Conservation (phyloP, 2,888 invertebrate species). For the Oscheius sp. region DNA sequence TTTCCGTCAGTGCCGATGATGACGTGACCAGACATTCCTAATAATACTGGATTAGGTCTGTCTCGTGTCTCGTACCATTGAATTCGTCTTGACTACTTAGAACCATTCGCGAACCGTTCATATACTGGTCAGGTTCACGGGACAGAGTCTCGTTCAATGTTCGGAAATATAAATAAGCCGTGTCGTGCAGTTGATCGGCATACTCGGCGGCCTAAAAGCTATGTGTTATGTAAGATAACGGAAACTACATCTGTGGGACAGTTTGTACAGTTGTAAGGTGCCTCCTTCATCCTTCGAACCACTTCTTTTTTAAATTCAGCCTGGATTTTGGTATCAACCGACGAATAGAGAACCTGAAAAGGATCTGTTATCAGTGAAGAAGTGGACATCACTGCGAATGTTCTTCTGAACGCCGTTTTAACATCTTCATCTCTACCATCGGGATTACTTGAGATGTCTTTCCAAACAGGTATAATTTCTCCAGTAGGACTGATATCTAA, state of each 20-base stretch:
- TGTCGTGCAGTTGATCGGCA: constrained; percentile 54
- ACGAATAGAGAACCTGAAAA: constrained; percentile 33
- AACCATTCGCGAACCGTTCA: constrained; percentile 29
- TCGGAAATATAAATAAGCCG: constrained; percentile 50
- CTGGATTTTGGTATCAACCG: constrained; percentile 45
- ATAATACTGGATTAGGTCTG: background rate
- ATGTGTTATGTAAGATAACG: background rate
- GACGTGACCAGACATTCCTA: constrained; percentile 43
- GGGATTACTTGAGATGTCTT: constrained; percentile 41
- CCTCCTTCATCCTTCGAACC: constrained; percentile 48
- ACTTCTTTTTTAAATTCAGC: constrained; percentile 60
- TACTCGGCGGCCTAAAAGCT: constrained; percentile 41
- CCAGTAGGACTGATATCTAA: constrained; percentile 37
- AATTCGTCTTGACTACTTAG: constrained; percentile 21
- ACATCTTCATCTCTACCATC: constrained; percentile 63
- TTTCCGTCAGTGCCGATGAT: constrained; percentile 48
- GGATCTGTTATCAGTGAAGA: background rate
- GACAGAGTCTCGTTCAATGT: constrained; percentile 47
- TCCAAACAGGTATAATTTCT: constrained; percentile 48
- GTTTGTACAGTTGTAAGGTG: constrained; percentile 55
- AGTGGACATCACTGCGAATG: constrained; percentile 43
- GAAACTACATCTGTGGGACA: constrained; percentile 7
- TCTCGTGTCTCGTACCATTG: constrained; percentile 1
- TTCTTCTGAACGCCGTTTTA: constrained; percentile 51
- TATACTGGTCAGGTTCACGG: background rate